phyloP scores from a whole-genome alignment of 2,113 vertebrate genomes.

The Prolemur simus region DNA sequence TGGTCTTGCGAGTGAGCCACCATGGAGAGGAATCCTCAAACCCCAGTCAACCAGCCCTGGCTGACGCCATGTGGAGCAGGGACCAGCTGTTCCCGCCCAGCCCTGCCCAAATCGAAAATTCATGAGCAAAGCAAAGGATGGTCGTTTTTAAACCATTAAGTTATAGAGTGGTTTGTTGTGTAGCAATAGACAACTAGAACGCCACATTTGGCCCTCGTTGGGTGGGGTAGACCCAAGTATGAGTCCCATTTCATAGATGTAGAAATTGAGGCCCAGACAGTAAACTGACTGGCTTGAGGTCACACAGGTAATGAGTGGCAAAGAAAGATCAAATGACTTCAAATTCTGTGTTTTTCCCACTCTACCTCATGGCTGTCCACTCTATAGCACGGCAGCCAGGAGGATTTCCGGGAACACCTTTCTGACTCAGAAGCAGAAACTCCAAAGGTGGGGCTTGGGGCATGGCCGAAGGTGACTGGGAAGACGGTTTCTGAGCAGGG shows the following conservation, averaged over 20 bases:
- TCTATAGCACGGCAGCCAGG: neutral
- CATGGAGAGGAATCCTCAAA: no score
- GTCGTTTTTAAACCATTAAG: neutral
- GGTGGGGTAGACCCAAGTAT: neutral
- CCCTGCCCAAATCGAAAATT: neutral
- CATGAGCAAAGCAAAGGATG: neutral
- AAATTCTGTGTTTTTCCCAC: neutral
- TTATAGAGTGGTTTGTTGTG: neutral
- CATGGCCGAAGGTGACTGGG: rapidly evolving
- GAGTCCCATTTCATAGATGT: neutral
- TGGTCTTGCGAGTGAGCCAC: neutral
- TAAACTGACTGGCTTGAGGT: neutral
- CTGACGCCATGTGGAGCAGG: rapidly evolving
- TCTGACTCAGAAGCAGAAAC: neutral
- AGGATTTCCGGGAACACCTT: rapidly evolving
- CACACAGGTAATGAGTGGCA: neutral
- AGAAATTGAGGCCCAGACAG: neutral
- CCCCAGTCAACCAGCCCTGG: neutral
- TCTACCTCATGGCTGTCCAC: no score
- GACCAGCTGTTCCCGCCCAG: neutral
- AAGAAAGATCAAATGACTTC: neutral
- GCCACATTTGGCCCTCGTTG: neutral
- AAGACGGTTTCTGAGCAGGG: neutral
- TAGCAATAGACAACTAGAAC: neutral
- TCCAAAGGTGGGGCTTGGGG: neutral